phyloP scores from a whole-genome alignment of 2,113 vertebrate species.

The Psophia crepitans region DNA sequence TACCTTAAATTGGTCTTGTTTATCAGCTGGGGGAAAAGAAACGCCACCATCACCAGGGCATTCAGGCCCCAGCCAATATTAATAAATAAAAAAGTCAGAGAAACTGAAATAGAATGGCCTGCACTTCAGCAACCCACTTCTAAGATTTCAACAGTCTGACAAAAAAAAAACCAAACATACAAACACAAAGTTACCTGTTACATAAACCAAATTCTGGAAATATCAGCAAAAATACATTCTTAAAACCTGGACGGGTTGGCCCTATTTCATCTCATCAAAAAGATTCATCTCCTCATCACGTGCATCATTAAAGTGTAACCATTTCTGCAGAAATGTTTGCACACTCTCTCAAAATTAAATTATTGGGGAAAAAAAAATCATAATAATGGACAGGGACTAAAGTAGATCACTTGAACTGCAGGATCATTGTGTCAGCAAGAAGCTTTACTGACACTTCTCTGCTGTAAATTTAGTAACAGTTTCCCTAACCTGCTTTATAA shows the following conservation, averaged over 20 bases:
- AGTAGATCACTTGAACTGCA: constrained; percentile 62
- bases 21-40: not conserved
- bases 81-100: constrained; percentile 52
- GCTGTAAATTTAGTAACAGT: constrained; percentile 68
- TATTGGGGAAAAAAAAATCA: not conserved
- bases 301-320: constrained; percentile 29
- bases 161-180: not conserved
- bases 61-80: constrained; percentile 39
- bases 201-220: constrained; percentile 42
- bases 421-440: constrained; percentile 62
- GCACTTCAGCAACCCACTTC: constrained; percentile 39
- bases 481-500: constrained; percentile 61
- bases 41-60: constrained; percentile 35
- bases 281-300: constrained; percentile 12
- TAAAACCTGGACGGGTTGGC: not conserved
- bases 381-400: constrained; percentile 25
- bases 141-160: constrained; percentile 12
- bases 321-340: constrained; percentile 22
- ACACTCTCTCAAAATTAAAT: constrained; percentile 16
- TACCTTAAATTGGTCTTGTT: constrained; percentile 15
- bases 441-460: constrained; percentile 51
- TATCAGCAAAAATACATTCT: constrained; percentile 2
- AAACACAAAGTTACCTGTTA: constrained; percentile 43
- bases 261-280: not conserved
- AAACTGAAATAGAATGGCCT: constrained; percentile 56